These are phyloP conservation scores for Diadromus collaris DNA, from an alignment of 2,888 invertebrate species.

Conservation along the genomic window DNA sequence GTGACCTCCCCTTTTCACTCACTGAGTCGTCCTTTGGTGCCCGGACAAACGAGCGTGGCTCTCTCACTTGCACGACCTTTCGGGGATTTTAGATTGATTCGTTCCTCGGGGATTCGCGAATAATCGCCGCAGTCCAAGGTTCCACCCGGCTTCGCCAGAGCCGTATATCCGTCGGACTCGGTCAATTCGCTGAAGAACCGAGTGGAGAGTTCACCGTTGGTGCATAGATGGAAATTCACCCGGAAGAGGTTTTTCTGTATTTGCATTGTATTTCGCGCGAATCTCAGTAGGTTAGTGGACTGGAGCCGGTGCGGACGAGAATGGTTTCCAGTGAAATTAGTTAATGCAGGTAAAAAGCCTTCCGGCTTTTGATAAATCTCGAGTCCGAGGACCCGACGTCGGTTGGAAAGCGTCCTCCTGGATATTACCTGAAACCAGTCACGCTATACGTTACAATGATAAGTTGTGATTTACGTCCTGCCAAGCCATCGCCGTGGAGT, in stretches of 20 bases:
- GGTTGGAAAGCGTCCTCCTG: not conserved
- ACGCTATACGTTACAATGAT: slow-evolving; percentile 13
- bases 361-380: slow-evolving; percentile 8
- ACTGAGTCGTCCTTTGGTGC: not conserved
- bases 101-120: slow-evolving; percentile 46
- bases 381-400: not conserved
- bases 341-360: slow-evolving; percentile 34
- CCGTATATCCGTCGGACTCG: slow-evolving; percentile 38
- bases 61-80: not conserved
- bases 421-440: slow-evolving; percentile 6
- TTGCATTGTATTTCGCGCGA: slow-evolving; percentile 14
- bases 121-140: slow-evolving; percentile 40
- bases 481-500: not conserved
- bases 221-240: slow-evolving; percentile 19
- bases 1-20: slow-evolving; percentile 6
- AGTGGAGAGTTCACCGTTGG: not conserved
- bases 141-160: not conserved
- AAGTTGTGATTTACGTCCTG: slow-evolving; percentile 32
- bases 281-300: slow-evolving; percentile 2
- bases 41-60: not conserved
- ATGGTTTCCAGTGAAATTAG: slow-evolving; percentile 1
- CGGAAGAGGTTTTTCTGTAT: slow-evolving; percentile 16
- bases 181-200: slow-evolving; percentile 13
- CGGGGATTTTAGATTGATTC: slow-evolving; percentile 58
- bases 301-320: too few relatives aligned